Evolutionary conservation across 2,113 vertebrate species (phyloP), one percentile per base, ranked within the genome.

Genomic region (Capricornis sumatraensis): DNA sequence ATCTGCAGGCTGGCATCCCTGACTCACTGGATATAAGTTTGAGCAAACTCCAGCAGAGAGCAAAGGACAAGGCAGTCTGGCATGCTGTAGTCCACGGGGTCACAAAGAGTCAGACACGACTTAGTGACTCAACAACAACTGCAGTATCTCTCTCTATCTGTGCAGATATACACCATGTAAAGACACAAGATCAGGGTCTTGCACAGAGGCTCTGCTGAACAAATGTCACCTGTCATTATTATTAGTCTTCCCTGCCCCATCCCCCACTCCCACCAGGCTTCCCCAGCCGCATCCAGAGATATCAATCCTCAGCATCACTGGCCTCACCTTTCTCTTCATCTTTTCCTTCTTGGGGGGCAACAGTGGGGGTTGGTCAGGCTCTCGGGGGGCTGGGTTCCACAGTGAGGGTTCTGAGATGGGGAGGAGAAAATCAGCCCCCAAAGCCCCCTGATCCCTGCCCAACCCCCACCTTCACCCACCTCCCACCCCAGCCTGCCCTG

Each of bases 321-420:
- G 17, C 30, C 97, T 98, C 86, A 98, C 98, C 96, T 95, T 97
- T 91, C 94, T 98, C 96, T 98, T 98, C 91, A 97, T 98, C 96
- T 98, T 99, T 50, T 99, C 98, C 45, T 98, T 98, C 98, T 99
- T 99, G 25, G 99, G 99, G 1, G 99, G 99, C 25, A 99, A 98
- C 82, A 98, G 91, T 14, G 99, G 99, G 25, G 99, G 99, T 36
- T 95, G 97, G 12, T 93, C 85, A 2, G 89, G 94, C 2, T 95
- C 90, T 87, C 14, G 13, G 84, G 92, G 71, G 87, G 23, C 33
- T 81, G 1, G 98, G 91, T 60, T 98, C 93, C 99, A 97, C 4
- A 99, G 97, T 1, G 98, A 96, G 21, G 99, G 99, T 87, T 99
- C 99, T 99, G 98, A 55, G 82, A 79, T 45, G 76, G 30, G 47